phyloP scores from a whole-genome alignment of 2,888 invertebrate species.

The Arge pagana region DNA sequence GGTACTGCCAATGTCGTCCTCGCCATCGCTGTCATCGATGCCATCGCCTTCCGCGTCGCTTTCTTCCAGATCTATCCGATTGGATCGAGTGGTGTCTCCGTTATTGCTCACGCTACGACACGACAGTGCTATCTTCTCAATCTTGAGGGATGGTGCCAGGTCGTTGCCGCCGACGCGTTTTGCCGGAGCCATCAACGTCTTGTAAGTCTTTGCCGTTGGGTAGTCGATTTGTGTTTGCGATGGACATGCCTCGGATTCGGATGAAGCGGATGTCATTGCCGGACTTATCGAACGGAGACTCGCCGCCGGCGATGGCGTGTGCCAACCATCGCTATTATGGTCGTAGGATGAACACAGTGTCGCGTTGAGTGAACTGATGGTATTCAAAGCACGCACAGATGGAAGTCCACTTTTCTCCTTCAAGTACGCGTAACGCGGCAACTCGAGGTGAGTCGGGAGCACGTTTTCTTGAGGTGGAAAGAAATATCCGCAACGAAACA shows the following conservation, averaged over 20 bases:
- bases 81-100: slow-evolving; percentile 40
- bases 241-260: slow-evolving; percentile 39
- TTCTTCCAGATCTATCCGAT: slow-evolving; percentile 54
- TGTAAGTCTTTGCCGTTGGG: slow-evolving; percentile 29
- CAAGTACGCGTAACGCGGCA: slow-evolving; percentile 44
- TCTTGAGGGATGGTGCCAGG: background rate
- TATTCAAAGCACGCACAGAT: slow-evolving; percentile 43
- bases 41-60: slow-evolving; percentile 42
- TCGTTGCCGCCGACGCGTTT: background rate
- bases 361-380: slow-evolving; percentile 29
- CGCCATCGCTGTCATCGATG: slow-evolving; percentile 28
- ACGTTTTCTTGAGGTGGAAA: slow-evolving; percentile 50
- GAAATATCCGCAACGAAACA: slow-evolving; percentile 56
- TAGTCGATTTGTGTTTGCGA: slow-evolving; percentile 18
- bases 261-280: slow-evolving; percentile 43
- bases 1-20: slow-evolving; percentile 40
- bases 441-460: slow-evolving; percentile 45
- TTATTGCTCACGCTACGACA: slow-evolving; percentile 40
- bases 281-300: slow-evolving; percentile 53
- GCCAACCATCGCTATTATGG: slow-evolving; percentile 54
- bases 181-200: slow-evolving; percentile 14
- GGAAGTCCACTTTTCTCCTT: slow-evolving; percentile 47
- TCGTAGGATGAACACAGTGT: slow-evolving; percentile 41
- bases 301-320: slow-evolving; percentile 53
- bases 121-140: slow-evolving; percentile 19